A percentile compares a stretch with the other conserved stretches of the same genome.
Evolutionary conservation across 2,113 vertebrate species (phyloP).

Genomic region (Mandrillus leucophaeus): DNA sequence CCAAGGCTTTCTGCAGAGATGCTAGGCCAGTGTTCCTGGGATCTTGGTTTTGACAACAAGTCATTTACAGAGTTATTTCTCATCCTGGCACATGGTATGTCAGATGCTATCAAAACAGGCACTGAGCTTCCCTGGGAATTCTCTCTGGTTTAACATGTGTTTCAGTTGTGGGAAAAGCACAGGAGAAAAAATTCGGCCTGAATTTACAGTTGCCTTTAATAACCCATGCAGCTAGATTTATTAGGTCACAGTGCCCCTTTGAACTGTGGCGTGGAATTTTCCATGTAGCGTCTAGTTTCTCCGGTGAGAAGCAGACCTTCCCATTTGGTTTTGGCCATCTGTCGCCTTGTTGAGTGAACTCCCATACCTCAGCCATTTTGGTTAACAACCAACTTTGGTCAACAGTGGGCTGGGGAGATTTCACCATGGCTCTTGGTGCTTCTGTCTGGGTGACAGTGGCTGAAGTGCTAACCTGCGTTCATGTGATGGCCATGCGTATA

Average conservation of each 20-base stretch:
- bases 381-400: neutral
- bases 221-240: constrained; percentile 72
- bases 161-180: constrained; percentile 69
- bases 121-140: constrained; percentile 6
- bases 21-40: constrained; percentile 45
- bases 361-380: neutral
- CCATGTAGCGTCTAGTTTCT: constrained; percentile 60
- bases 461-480: neutral
- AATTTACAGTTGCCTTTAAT: constrained; percentile 66
- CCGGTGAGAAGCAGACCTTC: neutral
- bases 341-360: neutral
- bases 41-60: neutral
- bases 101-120: constrained; percentile 34
- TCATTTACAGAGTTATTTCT: constrained; percentile 49
- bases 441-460: neutral
- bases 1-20: neutral
- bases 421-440: neutral
- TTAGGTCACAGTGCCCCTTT: constrained; percentile 66
- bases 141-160: constrained; percentile 40
- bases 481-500: fast-evolving
- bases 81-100: neutral
- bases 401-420: neutral
- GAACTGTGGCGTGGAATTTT: constrained; percentile 71
- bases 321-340: neutral
- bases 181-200: constrained; percentile 3